phyloP scores from a whole-genome alignment of 2,888 invertebrate species.

The Leptothorax acervorum region DNA sequence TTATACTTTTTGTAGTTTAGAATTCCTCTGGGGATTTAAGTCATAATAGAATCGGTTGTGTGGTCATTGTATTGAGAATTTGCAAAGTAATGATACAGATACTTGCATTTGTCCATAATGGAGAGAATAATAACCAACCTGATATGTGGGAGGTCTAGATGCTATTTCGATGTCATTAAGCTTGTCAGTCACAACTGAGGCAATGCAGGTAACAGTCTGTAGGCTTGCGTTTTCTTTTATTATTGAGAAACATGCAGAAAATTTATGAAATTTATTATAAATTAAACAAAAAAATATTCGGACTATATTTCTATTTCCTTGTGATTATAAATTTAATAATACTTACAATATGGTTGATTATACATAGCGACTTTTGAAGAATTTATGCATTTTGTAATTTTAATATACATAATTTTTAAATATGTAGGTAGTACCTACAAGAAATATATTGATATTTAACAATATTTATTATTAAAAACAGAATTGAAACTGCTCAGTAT shows the following conservation, averaged over 20 bases:
- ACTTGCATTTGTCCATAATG: conserved; percentile 76
- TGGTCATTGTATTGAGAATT: conserved; percentile 76
- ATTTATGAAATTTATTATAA: neutral
- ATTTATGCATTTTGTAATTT: neutral
- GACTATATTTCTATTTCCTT: neutral
- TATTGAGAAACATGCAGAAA: neutral
- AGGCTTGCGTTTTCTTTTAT: neutral
- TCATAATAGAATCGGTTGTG: conserved; percentile 72
- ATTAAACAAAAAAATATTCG: neutral
- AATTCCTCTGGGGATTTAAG: neutral
- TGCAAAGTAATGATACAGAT: conserved; percentile 80
- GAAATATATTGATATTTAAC: neutral
- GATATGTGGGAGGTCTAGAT: conserved; percentile 58
- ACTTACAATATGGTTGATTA: neutral
- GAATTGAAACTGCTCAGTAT: neutral
- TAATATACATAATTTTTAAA: neutral
- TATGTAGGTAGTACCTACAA: neutral
- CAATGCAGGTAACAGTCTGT: neutral
- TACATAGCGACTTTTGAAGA: neutral
- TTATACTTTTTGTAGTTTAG: neutral
- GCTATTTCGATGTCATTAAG: neutral
- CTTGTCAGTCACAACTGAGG: neutral
- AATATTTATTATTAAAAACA: neutral
- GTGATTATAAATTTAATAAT: neutral
- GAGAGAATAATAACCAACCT: conserved; percentile 76